Evolutionary conservation across 2,797 vertebrate genomes (phyloP).

Genomic region (Cheracebus regulus): DNA sequence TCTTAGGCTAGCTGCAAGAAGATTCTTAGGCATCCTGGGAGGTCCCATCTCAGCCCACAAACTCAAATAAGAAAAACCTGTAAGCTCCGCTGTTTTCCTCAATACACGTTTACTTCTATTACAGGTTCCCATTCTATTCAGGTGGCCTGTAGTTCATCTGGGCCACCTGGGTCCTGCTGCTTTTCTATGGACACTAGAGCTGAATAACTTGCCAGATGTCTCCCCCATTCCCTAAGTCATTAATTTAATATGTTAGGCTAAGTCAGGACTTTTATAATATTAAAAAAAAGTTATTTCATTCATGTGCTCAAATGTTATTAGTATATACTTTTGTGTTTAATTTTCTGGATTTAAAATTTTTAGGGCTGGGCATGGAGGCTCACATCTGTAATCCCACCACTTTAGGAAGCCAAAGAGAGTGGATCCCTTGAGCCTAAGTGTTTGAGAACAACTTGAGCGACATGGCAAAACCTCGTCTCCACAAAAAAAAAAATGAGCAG

Average conservation of each 20-base stretch:
- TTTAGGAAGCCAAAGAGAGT: too few species aligned
- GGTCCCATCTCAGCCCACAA: not conserved
- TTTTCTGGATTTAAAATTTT: not conserved
- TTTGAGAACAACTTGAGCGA: too few species aligned
- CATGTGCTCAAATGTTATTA: not conserved
- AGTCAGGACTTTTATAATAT: not conserved
- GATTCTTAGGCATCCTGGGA: not conserved
- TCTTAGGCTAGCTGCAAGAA: not conserved
- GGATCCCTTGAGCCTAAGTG: too few species aligned
- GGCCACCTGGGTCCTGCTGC: not conserved
- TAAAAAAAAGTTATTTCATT: not conserved
- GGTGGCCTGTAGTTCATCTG: not conserved
- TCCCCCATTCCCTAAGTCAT: not conserved
- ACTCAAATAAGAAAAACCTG: not conserved
- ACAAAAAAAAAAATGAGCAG: too few species aligned
- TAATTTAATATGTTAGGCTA: slow-evolving; percentile 35
- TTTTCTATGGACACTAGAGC: not conserved
- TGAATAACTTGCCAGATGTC: slow-evolving; percentile 15
- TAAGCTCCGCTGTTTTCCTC: not conserved
- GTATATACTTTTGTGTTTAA: not conserved
- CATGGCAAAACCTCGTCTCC: too few species aligned
- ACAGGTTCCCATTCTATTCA: not conserved
- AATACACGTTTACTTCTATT: not conserved
- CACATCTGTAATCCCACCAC: too few species aligned
- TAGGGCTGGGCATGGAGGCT: too few species aligned